Evolutionary conservation across 2,113 vertebrate genomes (phyloP), one percentile per base, ranked within the genome.

Genomic region (Nestor notabilis): DNA sequence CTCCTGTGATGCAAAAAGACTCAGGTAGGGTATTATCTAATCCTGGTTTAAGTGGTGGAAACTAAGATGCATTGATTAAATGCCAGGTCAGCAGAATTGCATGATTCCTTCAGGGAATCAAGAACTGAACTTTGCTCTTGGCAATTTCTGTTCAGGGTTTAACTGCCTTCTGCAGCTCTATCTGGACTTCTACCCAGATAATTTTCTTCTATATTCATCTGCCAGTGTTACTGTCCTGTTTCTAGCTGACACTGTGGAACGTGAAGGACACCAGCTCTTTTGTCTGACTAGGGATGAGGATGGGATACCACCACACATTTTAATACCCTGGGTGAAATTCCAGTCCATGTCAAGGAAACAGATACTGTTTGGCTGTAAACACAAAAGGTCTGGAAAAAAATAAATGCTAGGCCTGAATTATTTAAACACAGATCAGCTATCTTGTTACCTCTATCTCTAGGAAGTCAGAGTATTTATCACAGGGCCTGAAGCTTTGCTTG

Each of bases 251-350:
- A 52, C n/a, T 4, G 17, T 47, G 53, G 76, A 56, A 33, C 0
- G 0, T 15, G 71, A 91, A 90, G 77, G 80, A 78, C 33, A 88
- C 17, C 29, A 90, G 76, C 52, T 75, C 82, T 56, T 64, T 46
- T 52, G 31, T 76, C 41, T 76, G 70, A 64, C 49, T 13, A 19
- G 33, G 60, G 90, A 93, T 75, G 55, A 60, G 20, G 55, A 89
- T 78, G 92, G 64, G 92, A 86, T 76, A 83, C 75, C 71, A 92
- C 31, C 49, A 83, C 69, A 84, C 78, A 75, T 93, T 97, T 95
- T 92, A 97, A 97, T 98, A 90, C 81, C 75, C 50, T 35, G 93
- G 95, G 94, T 98, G 97, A 98, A 98, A 98, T 98, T 98, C 97
- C 97, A 98, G 95, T 63, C 95, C 74, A 2, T 21, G 93, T 79